Base-by-base conservation (phyloP, 2,113 vertebrate genomes). In the Lagenorhynchus albirostris region DNA sequence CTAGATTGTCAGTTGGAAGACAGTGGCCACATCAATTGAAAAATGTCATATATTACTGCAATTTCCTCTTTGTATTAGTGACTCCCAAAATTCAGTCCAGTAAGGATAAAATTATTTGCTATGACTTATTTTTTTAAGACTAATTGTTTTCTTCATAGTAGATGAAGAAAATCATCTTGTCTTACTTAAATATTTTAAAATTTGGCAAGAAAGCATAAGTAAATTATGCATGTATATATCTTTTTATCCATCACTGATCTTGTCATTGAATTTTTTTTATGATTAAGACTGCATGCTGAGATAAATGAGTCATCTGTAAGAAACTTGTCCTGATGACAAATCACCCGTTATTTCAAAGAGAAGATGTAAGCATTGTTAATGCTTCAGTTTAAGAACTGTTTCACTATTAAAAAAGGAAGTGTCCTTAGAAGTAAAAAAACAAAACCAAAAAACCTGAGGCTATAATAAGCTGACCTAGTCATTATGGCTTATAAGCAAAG, bases 281-380 rank as follows among this genome's bases (percentile, higher is more conserved):
- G 95, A 97, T 86, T 96, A 97, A 58, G 70, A 70, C 50, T 94
- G 38, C 70, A n/a, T 96, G 82, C 38, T 97, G 88, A 97, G 92
- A 94, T 96, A 95, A 98, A 93, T 95, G 58, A 98, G 50, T 96
- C 91, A 92, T 97, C 96, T 67, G 31, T 79, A 88, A 94, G 29
- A 89, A 95, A 71, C 60, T 85, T 96, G 55, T 97, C 76, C 70
- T 96, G 44, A 96, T 96, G 79, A 96, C 93, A 62, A 98, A 97
- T 97, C 67, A 95, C 67, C 20, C 53, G 58, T 96, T 97, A 93
- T 70, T 96, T 97, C 80, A 97, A 97, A 95, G 77, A 89, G 63
- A 96, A 97, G 81, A 97, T 50, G 4, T 95, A 84, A 97, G 63
- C 65, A 91, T 53, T 86, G 60, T 13, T 97, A 97, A 94, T 94